Evolutionary conservation across 2,888 invertebrate species (phyloP).

Genomic region (Allolobophora icterica): DNA sequence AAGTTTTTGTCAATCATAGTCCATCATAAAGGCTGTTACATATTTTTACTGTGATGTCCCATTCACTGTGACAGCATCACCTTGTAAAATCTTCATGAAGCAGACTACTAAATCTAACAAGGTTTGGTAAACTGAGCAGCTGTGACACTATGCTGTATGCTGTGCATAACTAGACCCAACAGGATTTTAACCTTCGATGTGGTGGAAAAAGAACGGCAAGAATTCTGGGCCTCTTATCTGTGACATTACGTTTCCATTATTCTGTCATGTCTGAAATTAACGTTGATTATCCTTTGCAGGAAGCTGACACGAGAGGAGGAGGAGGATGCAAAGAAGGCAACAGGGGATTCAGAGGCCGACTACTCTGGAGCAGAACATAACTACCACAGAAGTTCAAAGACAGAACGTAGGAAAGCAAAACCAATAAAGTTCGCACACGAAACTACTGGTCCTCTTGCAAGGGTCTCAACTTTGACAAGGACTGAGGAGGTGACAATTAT

Average conservation of each 20-base stretch:
- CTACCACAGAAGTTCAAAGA: neutral
- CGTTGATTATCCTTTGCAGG: neutral
- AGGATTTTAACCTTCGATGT: neutral
- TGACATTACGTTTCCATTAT: neutral
- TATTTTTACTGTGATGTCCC: neutral
- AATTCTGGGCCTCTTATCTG: neutral
- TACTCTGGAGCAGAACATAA: neutral
- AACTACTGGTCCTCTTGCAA: neutral
- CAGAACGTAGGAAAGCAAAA: neutral
- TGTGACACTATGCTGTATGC: neutral
- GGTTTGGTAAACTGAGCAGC: neutral
- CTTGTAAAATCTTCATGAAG: too few relatives aligned
- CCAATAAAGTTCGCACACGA: neutral
- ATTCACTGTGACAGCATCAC: neutral
- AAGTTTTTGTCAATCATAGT: neutral
- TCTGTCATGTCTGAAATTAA: neutral
- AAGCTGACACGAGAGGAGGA: neutral
- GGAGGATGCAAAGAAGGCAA: neutral
- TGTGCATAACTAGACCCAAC: neutral
- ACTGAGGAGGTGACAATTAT: neutral
- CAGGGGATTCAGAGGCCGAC: neutral
- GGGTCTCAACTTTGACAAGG: neutral
- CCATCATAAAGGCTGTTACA: neutral
- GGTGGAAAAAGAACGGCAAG: neutral
- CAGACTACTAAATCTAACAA: neutral